These are phyloP conservation scores for Arnoldichthys spilopterus DNA, from an alignment of 2,797 vertebrate genomes.

Conservation along the genomic window DNA sequence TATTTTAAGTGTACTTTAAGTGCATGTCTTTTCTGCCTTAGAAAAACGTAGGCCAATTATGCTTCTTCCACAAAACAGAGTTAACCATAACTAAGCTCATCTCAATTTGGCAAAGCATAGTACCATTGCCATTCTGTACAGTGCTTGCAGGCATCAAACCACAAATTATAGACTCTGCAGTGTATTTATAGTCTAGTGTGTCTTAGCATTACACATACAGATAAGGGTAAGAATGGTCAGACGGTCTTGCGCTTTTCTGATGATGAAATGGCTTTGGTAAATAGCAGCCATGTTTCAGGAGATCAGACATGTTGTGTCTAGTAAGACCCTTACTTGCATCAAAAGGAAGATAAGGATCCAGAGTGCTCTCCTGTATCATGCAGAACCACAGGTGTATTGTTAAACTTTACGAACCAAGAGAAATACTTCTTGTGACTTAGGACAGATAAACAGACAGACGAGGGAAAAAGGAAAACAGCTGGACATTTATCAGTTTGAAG, in stretches of 20 bases:
- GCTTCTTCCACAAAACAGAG: neutral
- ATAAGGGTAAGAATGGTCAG: neutral
- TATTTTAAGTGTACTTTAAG: too few species aligned
- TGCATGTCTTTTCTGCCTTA: too few species aligned
- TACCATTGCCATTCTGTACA: neutral
- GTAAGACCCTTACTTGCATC: conserved; percentile 17
- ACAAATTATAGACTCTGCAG: conserved; percentile 18
- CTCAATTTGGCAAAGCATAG: too few species aligned
- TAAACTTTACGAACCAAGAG: conserved; percentile 1
- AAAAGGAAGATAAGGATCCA: conserved; percentile 24
- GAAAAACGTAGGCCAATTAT: neutral
- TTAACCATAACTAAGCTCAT: neutral
- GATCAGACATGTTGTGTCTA: conserved; percentile 26
- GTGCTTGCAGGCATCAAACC: neutral
- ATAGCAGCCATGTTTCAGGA: conserved; percentile 4
- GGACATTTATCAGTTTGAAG: conserved; percentile 45
- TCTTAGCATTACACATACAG: conserved; percentile 27
- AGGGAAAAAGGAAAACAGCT: neutral
- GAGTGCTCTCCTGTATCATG: conserved; percentile 10
- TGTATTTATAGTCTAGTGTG: conserved; percentile 27
- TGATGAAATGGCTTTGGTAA: conserved; percentile 7
- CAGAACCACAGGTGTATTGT: conserved; percentile 7
- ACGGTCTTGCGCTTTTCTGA: neutral
- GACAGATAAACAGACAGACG: conserved; percentile 11
- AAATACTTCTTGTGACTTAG: conserved; percentile 27